Conservation (phyloP, 2,888 invertebrate species). For the Campoplex capitator region DNA sequence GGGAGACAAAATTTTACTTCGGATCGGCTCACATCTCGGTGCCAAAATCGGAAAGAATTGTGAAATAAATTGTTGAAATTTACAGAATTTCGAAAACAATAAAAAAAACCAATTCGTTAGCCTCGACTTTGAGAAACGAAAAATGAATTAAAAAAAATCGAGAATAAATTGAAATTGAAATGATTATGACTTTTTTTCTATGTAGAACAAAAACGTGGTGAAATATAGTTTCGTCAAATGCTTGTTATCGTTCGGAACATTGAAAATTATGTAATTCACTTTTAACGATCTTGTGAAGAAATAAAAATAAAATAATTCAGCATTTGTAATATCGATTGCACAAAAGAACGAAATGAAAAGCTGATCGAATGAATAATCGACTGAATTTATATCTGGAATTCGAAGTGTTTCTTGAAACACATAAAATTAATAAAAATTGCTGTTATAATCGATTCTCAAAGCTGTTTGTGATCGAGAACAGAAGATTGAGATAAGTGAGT, state of each 20-base stretch:
- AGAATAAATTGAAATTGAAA: neutral
- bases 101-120: too few relatives aligned
- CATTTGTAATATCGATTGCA: neutral
- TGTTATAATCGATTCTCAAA: neutral
- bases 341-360: neutral
- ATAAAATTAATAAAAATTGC: neutral
- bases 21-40: neutral
- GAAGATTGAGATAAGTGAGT: neutral
- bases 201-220: neutral
- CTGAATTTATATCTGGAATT: neutral
- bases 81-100: neutral
- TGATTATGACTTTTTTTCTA: neutral
- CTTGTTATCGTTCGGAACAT: neutral
- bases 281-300: neutral
- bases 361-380: neutral
- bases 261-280: neutral
- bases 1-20: neutral
- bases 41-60: neutral
- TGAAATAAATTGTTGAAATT: neutral
- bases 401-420: constrained; percentile 1
- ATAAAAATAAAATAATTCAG: neutral
- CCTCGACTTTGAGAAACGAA: too few relatives aligned
- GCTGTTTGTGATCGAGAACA: neutral
- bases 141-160: too few relatives aligned
- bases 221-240: neutral